Percentiles rank a stretch among this genome's conserved stretches.
Conservation (phyloP, 1,140 invertebrate species). For the Hirudo medicinalis region DNA sequence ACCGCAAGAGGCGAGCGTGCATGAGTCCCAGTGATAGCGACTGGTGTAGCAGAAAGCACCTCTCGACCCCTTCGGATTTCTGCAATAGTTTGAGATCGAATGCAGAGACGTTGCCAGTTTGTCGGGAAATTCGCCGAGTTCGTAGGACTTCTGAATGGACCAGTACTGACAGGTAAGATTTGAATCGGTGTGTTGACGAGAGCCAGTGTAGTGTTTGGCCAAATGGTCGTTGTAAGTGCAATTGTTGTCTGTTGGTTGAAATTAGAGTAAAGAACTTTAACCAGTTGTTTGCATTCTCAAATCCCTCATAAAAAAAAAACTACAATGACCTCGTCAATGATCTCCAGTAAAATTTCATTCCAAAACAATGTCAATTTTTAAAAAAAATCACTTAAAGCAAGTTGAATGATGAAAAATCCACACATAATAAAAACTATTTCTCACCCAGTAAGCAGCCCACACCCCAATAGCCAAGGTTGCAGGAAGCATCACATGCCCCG, state of each 20-base stretch:
- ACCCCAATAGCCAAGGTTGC: conserved; percentile 16
- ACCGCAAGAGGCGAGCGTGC: no score
- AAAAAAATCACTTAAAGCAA: background rate
- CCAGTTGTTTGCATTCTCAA: background rate
- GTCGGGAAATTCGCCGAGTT: background rate
- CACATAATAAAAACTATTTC: no score
- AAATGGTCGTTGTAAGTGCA: conserved; percentile 20
- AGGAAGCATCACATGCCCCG: conserved; percentile 8
- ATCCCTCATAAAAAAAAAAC: background rate
- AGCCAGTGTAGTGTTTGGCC: conserved; percentile 10
- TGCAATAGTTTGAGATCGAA: conserved; percentile 7
- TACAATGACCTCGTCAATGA: background rate
- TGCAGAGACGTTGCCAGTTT: background rate
- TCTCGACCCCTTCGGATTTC: conserved; percentile 10
- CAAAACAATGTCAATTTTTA: background rate
- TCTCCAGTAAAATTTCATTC: background rate
- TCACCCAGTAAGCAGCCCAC: conserved; percentile 20
- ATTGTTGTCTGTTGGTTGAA: conserved; percentile 15
- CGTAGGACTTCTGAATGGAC: conserved; percentile 9
- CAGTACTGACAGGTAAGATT: conserved; percentile 4
- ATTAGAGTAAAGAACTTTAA: background rate
- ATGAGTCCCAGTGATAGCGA: no score
- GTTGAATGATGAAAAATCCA: background rate
- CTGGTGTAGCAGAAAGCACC: background rate
- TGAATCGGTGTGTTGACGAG: conserved; percentile 4